A percentile compares a stretch with the other conserved stretches of the same genome.
Evolutionary conservation across 2,113 vertebrate genomes (phyloP).

Genomic region (Neoarius graeffei): DNA sequence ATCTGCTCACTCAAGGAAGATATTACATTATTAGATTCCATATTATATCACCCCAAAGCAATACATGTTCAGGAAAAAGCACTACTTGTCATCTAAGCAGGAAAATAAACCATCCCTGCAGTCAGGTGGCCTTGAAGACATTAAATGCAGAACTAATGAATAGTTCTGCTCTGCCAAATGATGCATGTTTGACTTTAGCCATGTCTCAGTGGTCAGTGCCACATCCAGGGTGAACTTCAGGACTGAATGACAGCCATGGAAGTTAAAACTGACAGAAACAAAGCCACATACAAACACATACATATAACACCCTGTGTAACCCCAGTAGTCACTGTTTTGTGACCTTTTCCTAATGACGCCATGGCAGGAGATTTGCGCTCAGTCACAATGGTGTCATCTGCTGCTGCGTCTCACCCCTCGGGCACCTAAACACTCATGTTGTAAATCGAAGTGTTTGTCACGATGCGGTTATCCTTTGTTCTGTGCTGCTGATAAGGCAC

Average conservation of each 20-base stretch:
- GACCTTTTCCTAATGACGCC: slow-evolving; percentile 44
- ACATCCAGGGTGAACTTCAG: slow-evolving; percentile 14
- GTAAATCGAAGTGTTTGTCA: slow-evolving; percentile 54
- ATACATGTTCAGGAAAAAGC: not conserved
- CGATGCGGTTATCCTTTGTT: slow-evolving; percentile 36
- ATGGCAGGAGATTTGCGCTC: slow-evolving; percentile 50
- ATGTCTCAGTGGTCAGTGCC: not conserved
- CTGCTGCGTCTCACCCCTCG: slow-evolving; percentile 34
- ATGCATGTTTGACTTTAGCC: slow-evolving; percentile 34
- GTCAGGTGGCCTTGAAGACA: not conserved
- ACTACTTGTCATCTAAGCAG: not conserved
- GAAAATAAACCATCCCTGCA: slow-evolving; percentile 16
- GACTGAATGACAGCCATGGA: slow-evolving; percentile 18
- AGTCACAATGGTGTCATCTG: slow-evolving; percentile 48
- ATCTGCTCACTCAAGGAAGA: slow-evolving; percentile 17
- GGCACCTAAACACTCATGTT: slow-evolving; percentile 33
- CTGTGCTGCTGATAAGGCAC: slow-evolving; percentile 50
- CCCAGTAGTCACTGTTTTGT: slow-evolving; percentile 25
- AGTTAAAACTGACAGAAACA: slow-evolving; percentile 1
- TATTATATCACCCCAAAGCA: not conserved
- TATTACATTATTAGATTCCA: slow-evolving; percentile 1
- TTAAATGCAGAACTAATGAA: not conserved
- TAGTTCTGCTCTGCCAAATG: slow-evolving; percentile 29
- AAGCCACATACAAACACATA: slow-evolving; percentile 21
- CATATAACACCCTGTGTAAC: not conserved